These are phyloP conservation scores for Rhagonycha fulva DNA, from an alignment of 2,888 invertebrate genomes.

Conservation along the genomic window DNA sequence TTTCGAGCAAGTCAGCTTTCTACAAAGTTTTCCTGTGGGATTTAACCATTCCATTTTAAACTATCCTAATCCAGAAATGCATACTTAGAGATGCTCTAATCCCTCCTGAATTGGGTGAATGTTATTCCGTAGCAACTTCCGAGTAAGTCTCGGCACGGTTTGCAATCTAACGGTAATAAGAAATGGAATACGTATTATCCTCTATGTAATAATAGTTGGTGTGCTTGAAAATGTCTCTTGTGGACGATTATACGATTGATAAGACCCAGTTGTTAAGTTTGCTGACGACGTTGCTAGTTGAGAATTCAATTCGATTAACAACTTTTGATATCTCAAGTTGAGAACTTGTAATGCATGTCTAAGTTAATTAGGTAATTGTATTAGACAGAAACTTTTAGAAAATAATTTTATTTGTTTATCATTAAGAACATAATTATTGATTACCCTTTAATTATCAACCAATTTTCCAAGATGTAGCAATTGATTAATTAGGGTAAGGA, in stretches of 20 bases:
- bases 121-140: conserved; percentile 25
- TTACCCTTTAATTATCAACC: neutral
- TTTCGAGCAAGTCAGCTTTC: conserved; percentile 8
- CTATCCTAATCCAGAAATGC: conserved; percentile 26
- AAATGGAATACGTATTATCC: conserved; percentile 27
- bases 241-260: conserved; percentile 30
- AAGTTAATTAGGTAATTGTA: neutral
- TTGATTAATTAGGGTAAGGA: neutral
- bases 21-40: conserved; percentile 11
- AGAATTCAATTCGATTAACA: conserved; percentile 24
- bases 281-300: conserved; percentile 20
- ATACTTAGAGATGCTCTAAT: conserved; percentile 27
- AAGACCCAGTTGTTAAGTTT: conserved; percentile 25
- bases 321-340: conserved; percentile 10
- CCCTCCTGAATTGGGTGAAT: conserved; percentile 28
- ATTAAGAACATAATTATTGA: neutral
- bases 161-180: conserved; percentile 24
- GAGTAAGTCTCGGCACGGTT: conserved; percentile 15
- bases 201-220: conserved; percentile 21
- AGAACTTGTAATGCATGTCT: neutral
- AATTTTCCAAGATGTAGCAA: neutral
- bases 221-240: conserved; percentile 25
- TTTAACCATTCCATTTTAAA: conserved; percentile 22
- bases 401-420: neutral
- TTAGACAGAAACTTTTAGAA: neutral